These are phyloP conservation scores for Holothuria glaberrima DNA, from an alignment of 35 echinoderm and acorn worm species.

Conservation along the genomic window DNA sequence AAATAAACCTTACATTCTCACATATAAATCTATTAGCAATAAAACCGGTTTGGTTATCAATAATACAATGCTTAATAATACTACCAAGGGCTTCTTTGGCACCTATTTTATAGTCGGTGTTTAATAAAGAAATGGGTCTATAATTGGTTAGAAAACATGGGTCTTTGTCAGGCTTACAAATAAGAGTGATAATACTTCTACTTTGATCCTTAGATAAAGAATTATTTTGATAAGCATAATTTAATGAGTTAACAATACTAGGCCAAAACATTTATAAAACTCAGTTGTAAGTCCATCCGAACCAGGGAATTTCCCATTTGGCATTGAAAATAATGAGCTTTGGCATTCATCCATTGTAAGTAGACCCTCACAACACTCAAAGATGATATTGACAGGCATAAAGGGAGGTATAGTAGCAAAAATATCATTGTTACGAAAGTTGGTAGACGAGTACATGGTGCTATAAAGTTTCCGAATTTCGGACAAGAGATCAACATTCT, in stretches of 20 bases:
- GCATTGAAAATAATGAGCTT: constrained; percentile 30
- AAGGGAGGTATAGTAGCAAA: neutral
- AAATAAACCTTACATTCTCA: constrained; percentile 21
- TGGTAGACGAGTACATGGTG: neutral
- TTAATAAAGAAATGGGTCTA: too few relatives aligned
- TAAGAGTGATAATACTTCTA: neutral
- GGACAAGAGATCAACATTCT: neutral
- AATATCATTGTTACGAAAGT: neutral
- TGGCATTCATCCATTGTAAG: constrained; percentile 14
- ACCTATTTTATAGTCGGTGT: constrained; percentile 35
- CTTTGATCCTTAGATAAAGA: neutral
- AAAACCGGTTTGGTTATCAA: neutral
- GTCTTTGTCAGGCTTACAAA: constrained; percentile 24
- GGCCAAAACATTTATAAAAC: too few relatives aligned
- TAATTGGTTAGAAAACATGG: constrained; percentile 1
- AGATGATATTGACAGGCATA: neutral
- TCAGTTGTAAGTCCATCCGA: too few relatives aligned
- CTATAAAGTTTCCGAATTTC: too few relatives aligned
- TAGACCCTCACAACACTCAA: constrained; percentile 15
- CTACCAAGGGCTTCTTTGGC: neutral
- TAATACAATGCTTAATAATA: neutral
- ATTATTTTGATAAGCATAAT: constrained; percentile 27
- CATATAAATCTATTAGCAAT: constrained; percentile 9
- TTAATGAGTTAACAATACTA: too few relatives aligned
- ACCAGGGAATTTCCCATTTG: constrained; percentile 13